These are phyloP conservation scores for Piscicola geometra DNA, from an alignment of 2,888 invertebrate species.

Conservation along the genomic window DNA sequence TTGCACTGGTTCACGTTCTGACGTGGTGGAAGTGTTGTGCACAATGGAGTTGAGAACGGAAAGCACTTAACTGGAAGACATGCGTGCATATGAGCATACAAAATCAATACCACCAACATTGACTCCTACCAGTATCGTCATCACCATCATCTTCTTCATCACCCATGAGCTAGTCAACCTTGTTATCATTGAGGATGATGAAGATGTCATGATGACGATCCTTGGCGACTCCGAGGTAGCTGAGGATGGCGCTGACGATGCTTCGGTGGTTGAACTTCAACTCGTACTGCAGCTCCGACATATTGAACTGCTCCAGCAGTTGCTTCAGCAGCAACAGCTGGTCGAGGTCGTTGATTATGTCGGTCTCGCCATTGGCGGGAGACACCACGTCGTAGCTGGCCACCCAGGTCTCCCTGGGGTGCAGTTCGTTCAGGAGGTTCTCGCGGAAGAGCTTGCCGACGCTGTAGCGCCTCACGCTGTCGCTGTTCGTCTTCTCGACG, in stretches of 20 bases:
- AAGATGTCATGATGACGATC: conserved; percentile 55
- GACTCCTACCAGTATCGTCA: too few species aligned
- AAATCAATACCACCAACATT: too few species aligned
- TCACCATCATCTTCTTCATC: too few species aligned
- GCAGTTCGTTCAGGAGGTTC: conserved; percentile 67
- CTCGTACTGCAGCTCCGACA: conserved; percentile 54
- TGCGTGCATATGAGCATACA: too few species aligned
- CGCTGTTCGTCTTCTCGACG: conserved; percentile 68
- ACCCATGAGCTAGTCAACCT: conserved; percentile 38
- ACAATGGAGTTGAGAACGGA: not conserved
- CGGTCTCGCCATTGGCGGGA: conserved; percentile 60
- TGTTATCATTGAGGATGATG: conserved; percentile 48
- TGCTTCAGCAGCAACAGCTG: conserved; percentile 69
- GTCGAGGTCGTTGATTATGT: conserved; percentile 80
- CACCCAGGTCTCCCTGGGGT: conserved; percentile 82
- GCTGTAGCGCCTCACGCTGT: conserved; percentile 73
- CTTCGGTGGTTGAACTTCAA: conserved; percentile 51
- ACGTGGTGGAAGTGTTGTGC: not conserved
- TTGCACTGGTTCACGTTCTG: conserved; percentile 65
- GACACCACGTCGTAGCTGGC: conserved; percentile 90
- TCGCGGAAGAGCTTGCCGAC: conserved; percentile 82
- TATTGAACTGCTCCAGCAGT: conserved; percentile 65
- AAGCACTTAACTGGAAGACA: too few species aligned
- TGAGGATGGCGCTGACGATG: conserved; percentile 64
- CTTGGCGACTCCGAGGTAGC: conserved; percentile 73